Base-by-base conservation (phyloP, 2,888 invertebrate species). In the Taphrorychus bicolor region DNA sequence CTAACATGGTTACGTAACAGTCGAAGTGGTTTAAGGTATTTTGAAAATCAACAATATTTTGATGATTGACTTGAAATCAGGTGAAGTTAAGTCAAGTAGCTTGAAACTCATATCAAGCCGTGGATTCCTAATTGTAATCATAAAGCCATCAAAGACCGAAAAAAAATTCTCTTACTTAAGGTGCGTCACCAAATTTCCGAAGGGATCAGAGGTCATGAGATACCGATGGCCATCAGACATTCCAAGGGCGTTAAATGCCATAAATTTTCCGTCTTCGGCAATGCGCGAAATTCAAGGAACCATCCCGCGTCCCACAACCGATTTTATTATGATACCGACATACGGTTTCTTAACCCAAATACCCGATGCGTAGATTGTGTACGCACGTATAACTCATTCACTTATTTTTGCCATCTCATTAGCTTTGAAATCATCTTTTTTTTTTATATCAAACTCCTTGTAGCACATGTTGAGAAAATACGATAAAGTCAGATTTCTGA, bases 171-270 rank as follows among this genome's bases (percentile, higher is more conserved):
- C 51, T 22, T 16, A 9, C 18, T 51, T 51, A 18, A 18, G n/a
- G 11, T n/a, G 19, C 22, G 51, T 51, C 22, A 48, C 54, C 51
- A 64, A 64, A 58, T 64, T 64, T 58, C 41, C 64, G 64, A 58
- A 64, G 51, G 17, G 64, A 58, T 64, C 64, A 58, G 17, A 24
- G 40, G 64, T 64, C 64, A 64, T 64, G 64, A 53, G 58, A 64
- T 52, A 64, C 64, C 64, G 64, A 64, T 64, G 64, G 42, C 64
- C 64, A 58, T 64, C 64, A 42, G 42, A 64, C 58, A 58, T 64
- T 64, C 57, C 64, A 64, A 64, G 64, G 64, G 58, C 58, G 64
- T 57, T 57, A 64, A 64, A 56, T 64, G n/a, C 58, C 64, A 51
- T 58, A 51, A 49, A 64, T 64, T 58, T 51, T 64, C 49, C 52